phyloP scores from a whole-genome alignment of 2,888 invertebrate species.

The Idaea biselata region DNA sequence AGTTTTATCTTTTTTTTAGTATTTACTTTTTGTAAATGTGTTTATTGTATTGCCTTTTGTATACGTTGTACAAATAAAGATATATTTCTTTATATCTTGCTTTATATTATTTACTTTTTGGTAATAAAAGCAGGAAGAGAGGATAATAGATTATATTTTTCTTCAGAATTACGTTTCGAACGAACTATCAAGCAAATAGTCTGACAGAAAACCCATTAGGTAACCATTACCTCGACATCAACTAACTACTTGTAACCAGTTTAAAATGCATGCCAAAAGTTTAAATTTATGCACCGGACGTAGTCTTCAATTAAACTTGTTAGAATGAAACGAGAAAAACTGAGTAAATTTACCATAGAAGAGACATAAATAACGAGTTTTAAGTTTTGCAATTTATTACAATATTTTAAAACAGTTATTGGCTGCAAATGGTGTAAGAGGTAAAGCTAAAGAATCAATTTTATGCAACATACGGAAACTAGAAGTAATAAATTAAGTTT shows the following conservation, averaged over 20 bases:
- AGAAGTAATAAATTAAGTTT: too few relatives aligned
- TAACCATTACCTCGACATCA: constrained; percentile 51
- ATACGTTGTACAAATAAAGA: too few relatives aligned
- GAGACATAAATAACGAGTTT: constrained; percentile 65
- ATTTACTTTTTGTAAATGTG: too few relatives aligned
- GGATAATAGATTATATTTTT: not conserved
- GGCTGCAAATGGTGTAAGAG: constrained; percentile 46
- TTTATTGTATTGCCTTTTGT: too few relatives aligned
- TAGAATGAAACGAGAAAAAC: constrained; percentile 74
- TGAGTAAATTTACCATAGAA: constrained; percentile 60
- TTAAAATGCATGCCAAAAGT: constrained; percentile 75
- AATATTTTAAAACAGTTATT: constrained; percentile 61
- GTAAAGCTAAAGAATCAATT: not conserved
- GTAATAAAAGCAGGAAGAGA: too few relatives aligned
- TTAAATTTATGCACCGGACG: constrained; percentile 75
- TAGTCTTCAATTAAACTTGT: constrained; percentile 77
- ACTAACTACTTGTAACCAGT: constrained; percentile 67
- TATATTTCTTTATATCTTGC: too few relatives aligned
- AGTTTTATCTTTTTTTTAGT: too few relatives aligned
- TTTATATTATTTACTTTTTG: too few relatives aligned
- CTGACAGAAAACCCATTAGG: constrained; percentile 64
- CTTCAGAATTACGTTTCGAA: not conserved
- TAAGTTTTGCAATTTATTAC: constrained; percentile 73
- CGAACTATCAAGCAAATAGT: constrained; percentile 34
- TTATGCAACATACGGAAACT: too few relatives aligned